Percentiles rank a stretch among this genome's conserved stretches.
These are phyloP conservation scores for Endotricha flammealis DNA, from an alignment of 2,888 invertebrate species.

Conservation along the genomic window DNA sequence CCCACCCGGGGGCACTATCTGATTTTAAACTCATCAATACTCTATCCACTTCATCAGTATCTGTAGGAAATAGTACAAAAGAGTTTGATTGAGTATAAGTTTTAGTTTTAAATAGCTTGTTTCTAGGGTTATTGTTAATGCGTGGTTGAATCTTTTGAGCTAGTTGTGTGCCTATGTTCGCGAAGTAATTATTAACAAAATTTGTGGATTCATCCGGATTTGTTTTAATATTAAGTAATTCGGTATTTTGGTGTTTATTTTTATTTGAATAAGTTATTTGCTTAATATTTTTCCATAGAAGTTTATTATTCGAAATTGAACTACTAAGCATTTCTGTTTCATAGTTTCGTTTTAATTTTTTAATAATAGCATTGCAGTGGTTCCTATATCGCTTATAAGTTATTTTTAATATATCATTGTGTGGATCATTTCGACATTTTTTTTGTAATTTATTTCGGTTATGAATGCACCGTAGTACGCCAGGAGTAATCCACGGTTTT, in stretches of 20 bases:
- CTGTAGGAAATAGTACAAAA: too few relatives aligned
- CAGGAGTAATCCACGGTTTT: constrained; percentile 3
- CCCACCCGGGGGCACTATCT: too few relatives aligned
- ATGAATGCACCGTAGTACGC: constrained; percentile 1
- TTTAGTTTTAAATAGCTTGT: too few relatives aligned
- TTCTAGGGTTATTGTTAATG: too few relatives aligned
- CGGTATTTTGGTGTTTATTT: background rate
- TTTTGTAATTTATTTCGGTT: constrained; percentile 7
- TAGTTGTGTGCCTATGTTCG: too few relatives aligned
- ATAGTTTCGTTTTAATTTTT: constrained; percentile 4
- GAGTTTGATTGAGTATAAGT: too few relatives aligned
- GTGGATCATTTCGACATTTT: background rate
- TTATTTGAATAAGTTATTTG: background rate
- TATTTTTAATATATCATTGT: background rate
- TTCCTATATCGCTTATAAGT: constrained; percentile 3
- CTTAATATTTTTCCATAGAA: constrained; percentile 1
- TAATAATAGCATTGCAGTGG: constrained; percentile 1
- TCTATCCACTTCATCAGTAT: too few relatives aligned
- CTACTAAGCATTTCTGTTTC: background rate
- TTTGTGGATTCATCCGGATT: too few relatives aligned
- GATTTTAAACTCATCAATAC: too few relatives aligned
- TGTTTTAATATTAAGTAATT: too few relatives aligned
- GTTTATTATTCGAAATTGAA: background rate
- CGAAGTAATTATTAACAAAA: too few relatives aligned
- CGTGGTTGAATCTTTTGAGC: too few relatives aligned